Conservation (phyloP, 2,113 vertebrate genomes). For the Lepus americanus region DNA sequence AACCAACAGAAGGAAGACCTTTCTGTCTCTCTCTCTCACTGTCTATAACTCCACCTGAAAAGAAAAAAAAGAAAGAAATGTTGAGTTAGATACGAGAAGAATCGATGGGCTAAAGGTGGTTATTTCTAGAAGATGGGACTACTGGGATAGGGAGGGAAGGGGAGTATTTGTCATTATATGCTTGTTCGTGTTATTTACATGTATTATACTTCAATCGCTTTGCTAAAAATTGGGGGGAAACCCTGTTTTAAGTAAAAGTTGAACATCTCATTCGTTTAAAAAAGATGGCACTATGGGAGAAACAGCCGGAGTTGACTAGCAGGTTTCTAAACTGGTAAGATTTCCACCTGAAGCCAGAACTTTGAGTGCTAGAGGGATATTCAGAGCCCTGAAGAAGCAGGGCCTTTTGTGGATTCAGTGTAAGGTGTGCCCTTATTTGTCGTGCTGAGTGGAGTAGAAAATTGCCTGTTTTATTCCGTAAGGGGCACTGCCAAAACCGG, state of each 20-base stretch:
- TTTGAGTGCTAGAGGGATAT: constrained; percentile 21
- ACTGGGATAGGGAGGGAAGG: not conserved
- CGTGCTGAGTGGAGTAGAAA: constrained; percentile 32
- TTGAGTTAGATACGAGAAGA: not conserved
- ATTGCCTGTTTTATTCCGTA: constrained; percentile 71
- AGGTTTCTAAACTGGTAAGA: not conserved
- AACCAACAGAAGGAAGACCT: no score
- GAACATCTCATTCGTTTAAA: constrained; percentile 44
- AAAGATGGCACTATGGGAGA: not conserved
- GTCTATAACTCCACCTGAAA: no score
- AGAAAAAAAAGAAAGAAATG: no score
- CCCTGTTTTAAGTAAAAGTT: not conserved
- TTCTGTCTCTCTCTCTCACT: no score
- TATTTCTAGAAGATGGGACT: not conserved
- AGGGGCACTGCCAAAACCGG: constrained; percentile 81
- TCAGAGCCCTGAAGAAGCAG: constrained; percentile 20
- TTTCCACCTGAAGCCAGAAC: not conserved
- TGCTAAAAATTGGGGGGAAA: not conserved
- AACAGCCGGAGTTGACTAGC: not conserved
- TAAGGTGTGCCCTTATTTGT: constrained; percentile 19
- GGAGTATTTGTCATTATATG: not conserved
- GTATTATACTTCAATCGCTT: not conserved
- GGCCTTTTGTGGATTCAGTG: constrained; percentile 35
- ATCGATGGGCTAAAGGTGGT: not conserved
- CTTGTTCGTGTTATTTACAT: not conserved